phyloP scores from a whole-genome alignment of 1,140 invertebrate genomes.

The Tetramorium parvispinum region DNA sequence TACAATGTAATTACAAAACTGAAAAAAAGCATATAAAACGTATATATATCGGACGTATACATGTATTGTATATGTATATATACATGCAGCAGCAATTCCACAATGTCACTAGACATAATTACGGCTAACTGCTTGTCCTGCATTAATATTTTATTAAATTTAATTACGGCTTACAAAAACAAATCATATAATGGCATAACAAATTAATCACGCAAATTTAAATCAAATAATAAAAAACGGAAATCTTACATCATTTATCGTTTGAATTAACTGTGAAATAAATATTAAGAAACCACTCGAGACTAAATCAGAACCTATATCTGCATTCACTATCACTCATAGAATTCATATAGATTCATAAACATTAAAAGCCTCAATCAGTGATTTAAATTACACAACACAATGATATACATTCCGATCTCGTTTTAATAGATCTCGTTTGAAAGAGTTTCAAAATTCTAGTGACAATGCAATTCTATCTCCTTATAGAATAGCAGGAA shows the following conservation, averaged over 20 bases:
- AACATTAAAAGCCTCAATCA: not conserved
- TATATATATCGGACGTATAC: not conserved
- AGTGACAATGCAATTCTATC: not conserved
- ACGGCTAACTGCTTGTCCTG: not conserved
- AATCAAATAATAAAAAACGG: not conserved
- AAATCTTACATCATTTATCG: not conserved
- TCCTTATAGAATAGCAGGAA: not conserved
- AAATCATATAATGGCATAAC: not conserved
- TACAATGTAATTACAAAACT: conserved; percentile 14
- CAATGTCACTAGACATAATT: not conserved
- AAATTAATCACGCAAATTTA: conserved; percentile 16
- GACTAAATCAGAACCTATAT: not conserved
- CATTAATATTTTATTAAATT: too few species aligned
- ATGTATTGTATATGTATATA: not conserved
- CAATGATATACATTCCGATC: conserved; percentile 14
- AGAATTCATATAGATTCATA: not conserved
- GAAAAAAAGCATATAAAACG: not conserved
- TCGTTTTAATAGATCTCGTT: conserved; percentile 1
- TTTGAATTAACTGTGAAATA: not conserved
- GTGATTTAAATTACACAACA: not conserved
- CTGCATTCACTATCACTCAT: not conserved
- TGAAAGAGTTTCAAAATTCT: conserved; percentile 20
- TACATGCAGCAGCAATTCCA: not conserved
- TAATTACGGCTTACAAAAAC: not conserved
- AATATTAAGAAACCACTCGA: not conserved